phyloP scores from a whole-genome alignment of 2,888 invertebrate species.

The Acrobasis repandana region DNA sequence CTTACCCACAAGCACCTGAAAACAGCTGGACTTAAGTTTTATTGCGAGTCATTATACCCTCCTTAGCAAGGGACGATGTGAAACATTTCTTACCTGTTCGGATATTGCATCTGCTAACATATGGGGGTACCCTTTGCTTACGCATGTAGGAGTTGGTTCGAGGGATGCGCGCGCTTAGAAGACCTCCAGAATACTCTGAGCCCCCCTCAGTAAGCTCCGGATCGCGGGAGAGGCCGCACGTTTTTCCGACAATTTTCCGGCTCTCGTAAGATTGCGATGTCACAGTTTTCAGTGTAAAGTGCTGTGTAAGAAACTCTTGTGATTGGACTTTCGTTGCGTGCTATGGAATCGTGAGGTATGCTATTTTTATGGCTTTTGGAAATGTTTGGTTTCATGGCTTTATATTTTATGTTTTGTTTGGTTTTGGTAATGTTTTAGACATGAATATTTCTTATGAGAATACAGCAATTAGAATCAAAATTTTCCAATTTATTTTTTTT shows the following conservation, averaged over 20 bases:
- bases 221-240: slow-evolving; percentile 55
- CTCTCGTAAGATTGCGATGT: slow-evolving; percentile 41
- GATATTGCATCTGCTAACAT: slow-evolving; percentile 57
- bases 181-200: slow-evolving; percentile 52
- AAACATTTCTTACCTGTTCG: slow-evolving; percentile 62
- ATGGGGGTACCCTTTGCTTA: slow-evolving; percentile 49
- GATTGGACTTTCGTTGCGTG: slow-evolving; percentile 48
- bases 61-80: slow-evolving; percentile 41
- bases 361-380: slow-evolving; percentile 23
- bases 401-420: not conserved
- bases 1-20: slow-evolving; percentile 33
- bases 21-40: slow-evolving; percentile 39
- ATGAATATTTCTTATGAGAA: not conserved
- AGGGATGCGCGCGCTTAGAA: slow-evolving; percentile 76
- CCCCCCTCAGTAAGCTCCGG: slow-evolving; percentile 70
- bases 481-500: no score
- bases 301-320: slow-evolving; percentile 53
- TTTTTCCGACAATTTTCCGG: slow-evolving; percentile 47
- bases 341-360: slow-evolving; percentile 49
- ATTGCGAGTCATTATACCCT: slow-evolving; percentile 41
- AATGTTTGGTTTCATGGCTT: slow-evolving; percentile 1
- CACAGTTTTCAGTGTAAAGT: slow-evolving; percentile 46
- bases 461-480: not conserved
- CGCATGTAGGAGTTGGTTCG: slow-evolving; percentile 54
- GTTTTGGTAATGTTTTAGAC: not conserved